Base-by-base conservation (phyloP, 2,888 invertebrate genomes). In the Empis livida region DNA sequence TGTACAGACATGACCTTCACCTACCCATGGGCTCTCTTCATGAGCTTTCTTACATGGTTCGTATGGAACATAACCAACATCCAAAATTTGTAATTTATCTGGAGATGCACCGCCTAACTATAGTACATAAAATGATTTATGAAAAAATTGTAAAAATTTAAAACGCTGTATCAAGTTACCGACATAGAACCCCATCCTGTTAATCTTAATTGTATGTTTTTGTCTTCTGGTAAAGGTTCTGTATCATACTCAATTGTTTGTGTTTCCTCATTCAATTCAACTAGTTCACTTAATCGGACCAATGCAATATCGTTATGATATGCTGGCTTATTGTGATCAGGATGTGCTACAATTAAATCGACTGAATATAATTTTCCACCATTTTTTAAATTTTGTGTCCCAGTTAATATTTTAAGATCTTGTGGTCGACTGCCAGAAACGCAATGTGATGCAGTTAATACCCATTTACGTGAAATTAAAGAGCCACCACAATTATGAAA, bases 281-380 rank as follows among this genome's bases (percentile, higher is more conserved):
- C 71, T 20, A 71, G 67, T 0, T 70, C 57, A 1, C 70, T 62
- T 30, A 84, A 67, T 56, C 76, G 75, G 5, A 86, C 57, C 3
- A 86, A 60, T 1, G 82, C 84, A 48, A 86, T 81, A 55, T 86
- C 85, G 57, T 85, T 77, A 44, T 67, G 61, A 42, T 63, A 67
- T 27, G 60, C 31, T 1, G 68, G 67, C 40, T 59, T 53, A 49
- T 68, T 66, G 43, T 62, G 65, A 31, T 60, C 59, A 31, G 61
- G 61, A 38, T 67, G 68, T 0, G 57, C 16, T 4, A 57, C 48
- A 1, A 68, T 56, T 4, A 58, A 56, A 8, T 60, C 57, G 3
- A 59, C 56, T 5, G 55, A 51, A 40, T 66, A 64, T 27, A 55
- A 49, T 52, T 57, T 58, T 9, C 59, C 62, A 1, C 45, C 48